Evolutionary conservation across 2,888 invertebrate species (phyloP).

Genomic region (Epinotia nisella): DNA sequence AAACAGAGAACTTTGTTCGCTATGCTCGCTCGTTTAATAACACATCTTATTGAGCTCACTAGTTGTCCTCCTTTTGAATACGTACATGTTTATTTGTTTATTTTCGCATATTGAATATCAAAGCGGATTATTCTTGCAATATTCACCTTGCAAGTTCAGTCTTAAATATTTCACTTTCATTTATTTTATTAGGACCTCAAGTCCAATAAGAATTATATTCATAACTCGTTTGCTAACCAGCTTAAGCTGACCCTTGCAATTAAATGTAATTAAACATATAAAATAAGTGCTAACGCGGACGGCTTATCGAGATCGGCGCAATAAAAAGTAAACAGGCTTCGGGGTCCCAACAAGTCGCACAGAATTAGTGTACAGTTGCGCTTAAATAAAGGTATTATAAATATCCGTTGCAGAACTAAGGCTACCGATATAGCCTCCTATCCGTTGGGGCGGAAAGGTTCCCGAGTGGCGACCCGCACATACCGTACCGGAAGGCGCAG

Average conservation of each 20-base stretch:
- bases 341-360: constrained; percentile 10
- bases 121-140: no score
- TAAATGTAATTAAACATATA: constrained; percentile 25
- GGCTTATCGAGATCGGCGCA: constrained; percentile 19
- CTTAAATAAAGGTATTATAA: neutral
- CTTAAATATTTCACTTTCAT: neutral
- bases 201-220: neutral
- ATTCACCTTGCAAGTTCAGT: neutral
- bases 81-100: no score
- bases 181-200: neutral
- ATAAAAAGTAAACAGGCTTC: constrained; percentile 25
- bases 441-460: no score
- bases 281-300: neutral
- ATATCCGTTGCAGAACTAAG: no score
- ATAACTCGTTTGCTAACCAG: neutral
- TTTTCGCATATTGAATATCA: no score
- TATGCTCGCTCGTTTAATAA: no score
- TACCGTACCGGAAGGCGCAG: no score
- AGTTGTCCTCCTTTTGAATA: no score
- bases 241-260: constrained; percentile 9
- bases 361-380: constrained; percentile 18
- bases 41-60: no score
- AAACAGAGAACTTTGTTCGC: no score
- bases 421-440: no score
- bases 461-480: no score